Evolutionary conservation across 1,140 invertebrate genomes (phyloP).

Genomic region (Lepidurus couesii): DNA sequence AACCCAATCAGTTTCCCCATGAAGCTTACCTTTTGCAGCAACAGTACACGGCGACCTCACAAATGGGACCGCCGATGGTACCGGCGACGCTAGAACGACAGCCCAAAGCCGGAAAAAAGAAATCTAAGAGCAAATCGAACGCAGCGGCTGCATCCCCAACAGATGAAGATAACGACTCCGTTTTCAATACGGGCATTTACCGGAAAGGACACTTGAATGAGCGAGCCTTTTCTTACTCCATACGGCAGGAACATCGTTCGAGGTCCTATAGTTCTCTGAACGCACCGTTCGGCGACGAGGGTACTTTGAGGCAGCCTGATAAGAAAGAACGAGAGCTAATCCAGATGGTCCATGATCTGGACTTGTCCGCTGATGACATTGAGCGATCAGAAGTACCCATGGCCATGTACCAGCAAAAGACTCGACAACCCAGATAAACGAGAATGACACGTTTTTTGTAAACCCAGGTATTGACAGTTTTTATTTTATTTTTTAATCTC

Average conservation of each 20-base stretch:
- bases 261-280: constrained; percentile 42
- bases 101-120: constrained; percentile 42
- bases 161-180: constrained; percentile 54
- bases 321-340: constrained; percentile 87
- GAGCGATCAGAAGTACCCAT: constrained; percentile 51
- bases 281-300: constrained; percentile 39
- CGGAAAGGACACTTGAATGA: constrained; percentile 85
- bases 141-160: not conserved
- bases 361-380: constrained; percentile 68
- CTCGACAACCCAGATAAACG: not conserved
- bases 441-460: not conserved
- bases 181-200: constrained; percentile 80
- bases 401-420: constrained; percentile 38
- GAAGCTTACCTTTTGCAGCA: constrained; percentile 57
- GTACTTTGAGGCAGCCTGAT: constrained; percentile 54
- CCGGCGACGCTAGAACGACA: constrained; percentile 39
- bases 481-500: not conserved
- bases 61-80: not conserved
- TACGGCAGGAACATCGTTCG: constrained; percentile 59
- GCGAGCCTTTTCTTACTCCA: constrained; percentile 87
- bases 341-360: constrained; percentile 80
- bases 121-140: constrained; percentile 44
- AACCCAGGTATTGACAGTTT: constrained; percentile 16
- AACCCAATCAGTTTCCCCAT: constrained; percentile 56
- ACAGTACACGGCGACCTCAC: constrained; percentile 50